Base-by-base conservation (phyloP, 2,888 invertebrate species). In the Synanthedon tipuliformis region DNA sequence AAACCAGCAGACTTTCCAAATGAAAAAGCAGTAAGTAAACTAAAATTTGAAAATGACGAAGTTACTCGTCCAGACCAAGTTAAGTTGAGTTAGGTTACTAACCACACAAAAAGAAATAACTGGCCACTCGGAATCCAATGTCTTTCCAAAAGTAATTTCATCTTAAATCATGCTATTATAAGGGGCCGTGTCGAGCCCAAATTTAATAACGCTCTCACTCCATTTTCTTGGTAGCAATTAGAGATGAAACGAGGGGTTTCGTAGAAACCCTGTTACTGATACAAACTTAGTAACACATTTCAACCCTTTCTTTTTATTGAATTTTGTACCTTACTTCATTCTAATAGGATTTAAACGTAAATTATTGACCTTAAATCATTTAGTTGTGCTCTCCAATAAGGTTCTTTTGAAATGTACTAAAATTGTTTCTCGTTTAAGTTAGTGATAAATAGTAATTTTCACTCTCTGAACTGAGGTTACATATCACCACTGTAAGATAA, bases 141-240 rank as follows among this genome's bases (percentile, higher is more conserved):
- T n/a, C 45, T 12, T 45, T 45, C 15, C 45, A n/a, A 45, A 15
- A 45, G 13, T 45, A 45, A 45, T 45, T 13, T 45, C 45, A 45
- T 45, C 45, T 45, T 45, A n/a, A 45, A 13, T 13, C n/a, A 45
- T 45, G 13, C 45, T 45, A n/a, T 7, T 45, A 15, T 18, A 16
- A 49, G 16, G 49, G 49, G 49, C 16, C 49, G 49, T 12, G 49
- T 49, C 13, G 62, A 66, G 59, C 63, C 60, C 60, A 66, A 62
- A 58, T 58, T 60, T 56, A 58, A 56, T 57, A 53, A 57, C 55
- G 52, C 51, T 59, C 59, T 64, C 61, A 57, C 45, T 49, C 49
- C 49, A 50, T 16, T 66, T 73, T 69, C 75, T 65, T 62, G 61
- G 69, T 73, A 74, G 71, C 68, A 78, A 75, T 78, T 75, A 76